phyloP scores from a whole-genome alignment of 2,888 invertebrate species.

The Criorhina ranunculi region DNA sequence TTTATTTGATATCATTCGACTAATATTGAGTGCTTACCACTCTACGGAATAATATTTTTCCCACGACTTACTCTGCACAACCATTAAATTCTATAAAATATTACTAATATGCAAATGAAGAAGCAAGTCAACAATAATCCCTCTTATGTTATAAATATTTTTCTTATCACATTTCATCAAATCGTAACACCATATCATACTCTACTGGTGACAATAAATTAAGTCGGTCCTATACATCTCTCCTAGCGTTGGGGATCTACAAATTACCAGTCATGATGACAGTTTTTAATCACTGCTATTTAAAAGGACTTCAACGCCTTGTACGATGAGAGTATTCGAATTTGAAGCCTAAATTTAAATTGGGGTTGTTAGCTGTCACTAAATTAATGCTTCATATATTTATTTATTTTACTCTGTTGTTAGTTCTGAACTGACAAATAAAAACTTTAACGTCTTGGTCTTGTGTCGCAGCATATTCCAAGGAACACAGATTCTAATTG shows the following conservation, averaged over 20 bases:
- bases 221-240: conserved; percentile 10
- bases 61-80: not conserved
- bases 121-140: conserved; percentile 2
- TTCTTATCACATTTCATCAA: conserved; percentile 33
- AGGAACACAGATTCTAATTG: conserved; percentile 58
- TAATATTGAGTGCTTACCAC: not conserved
- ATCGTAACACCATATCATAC: not conserved
- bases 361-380: conserved; percentile 60
- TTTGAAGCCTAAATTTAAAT: conserved; percentile 59
- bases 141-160: conserved; percentile 28
- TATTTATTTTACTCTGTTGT: conserved; percentile 58
- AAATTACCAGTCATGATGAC: conserved; percentile 59
- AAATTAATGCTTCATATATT: conserved; percentile 63
- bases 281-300: conserved; percentile 65
- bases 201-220: conserved; percentile 9
- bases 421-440: conserved; percentile 51
- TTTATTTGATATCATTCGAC: conserved; percentile 9
- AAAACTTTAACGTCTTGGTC: conserved; percentile 41
- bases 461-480: conserved; percentile 27
- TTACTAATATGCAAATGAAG: conserved; percentile 6
- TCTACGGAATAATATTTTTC: not conserved
- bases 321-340: conserved; percentile 34
- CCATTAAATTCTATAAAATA: conserved; percentile 32
- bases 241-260: conserved; percentile 22
- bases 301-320: conserved; percentile 41